Base-by-base conservation (phyloP, 1,140 invertebrate genomes). In the Sitophilus oryzae region DNA sequence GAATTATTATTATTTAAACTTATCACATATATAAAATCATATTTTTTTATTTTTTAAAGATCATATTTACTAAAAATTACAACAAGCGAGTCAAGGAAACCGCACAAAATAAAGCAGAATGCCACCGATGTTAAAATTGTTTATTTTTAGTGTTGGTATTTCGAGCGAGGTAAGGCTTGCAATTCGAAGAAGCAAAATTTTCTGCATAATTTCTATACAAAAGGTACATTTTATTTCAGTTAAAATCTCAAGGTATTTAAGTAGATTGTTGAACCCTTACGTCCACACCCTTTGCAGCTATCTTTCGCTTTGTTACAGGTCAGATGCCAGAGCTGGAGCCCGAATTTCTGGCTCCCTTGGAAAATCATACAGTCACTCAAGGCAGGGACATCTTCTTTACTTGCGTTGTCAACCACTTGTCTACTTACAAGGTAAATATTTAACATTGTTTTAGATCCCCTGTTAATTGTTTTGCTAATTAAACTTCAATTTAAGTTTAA, bases 351-450 rank as follows among this genome's bases (percentile, higher is more conserved):
- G 82, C 82, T 5, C 83, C 85, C n/a, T 70, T 95, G 61, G 87
- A 89, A 66, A 94, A 95, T 71, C 78, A 89, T 50, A 93, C 89
- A 6, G 87, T 92, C 21, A 83, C 89, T 35, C 85, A 91, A 72
- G 91, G 91, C 30, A 77, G 89, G 37, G 90, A 93, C 67, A 81
- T 91, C 16, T 84, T 81, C 59, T 91, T 94, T 69, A 91, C 90
- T 8, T 94, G 91, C 67, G 84, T 89, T 47, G 89, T 94, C 56
- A 91, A 91, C 71, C 86, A 91, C 74, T 79, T 93, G 21, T 85
- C 86, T 44, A 73, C 77, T 53, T 93, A 89, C 75, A 88, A 88
- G 82, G 91, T 93, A 81, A 64, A 59, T 56, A 56, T 56, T 56
- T 56, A 37, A 56, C 25, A 30, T 46, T n/a, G 44, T 30, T 42